These are phyloP conservation scores for Datnioides undecimradiatus DNA, from an alignment of 2,113 vertebrate species.

Conservation along the genomic window DNA sequence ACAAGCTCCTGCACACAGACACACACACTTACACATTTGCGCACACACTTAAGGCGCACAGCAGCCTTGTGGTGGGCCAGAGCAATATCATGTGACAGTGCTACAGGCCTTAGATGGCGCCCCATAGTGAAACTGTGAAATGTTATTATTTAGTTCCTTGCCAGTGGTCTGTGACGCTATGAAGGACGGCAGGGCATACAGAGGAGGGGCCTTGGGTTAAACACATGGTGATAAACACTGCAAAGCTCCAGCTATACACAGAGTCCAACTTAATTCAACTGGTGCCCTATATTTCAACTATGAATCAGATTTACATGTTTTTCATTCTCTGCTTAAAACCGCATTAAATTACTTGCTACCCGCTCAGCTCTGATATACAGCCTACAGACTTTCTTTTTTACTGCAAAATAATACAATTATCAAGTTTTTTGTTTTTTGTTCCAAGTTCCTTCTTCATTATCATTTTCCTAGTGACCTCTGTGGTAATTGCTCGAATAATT, in stretches of 20 bases:
- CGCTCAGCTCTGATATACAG: conserved; percentile 28
- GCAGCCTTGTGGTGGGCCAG: conserved; percentile 57
- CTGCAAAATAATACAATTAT: conserved; percentile 40
- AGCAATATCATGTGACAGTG: conserved; percentile 79
- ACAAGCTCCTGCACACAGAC: conserved; percentile 20
- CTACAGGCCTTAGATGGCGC: conserved; percentile 71
- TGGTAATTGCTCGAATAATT: conserved; percentile 68
- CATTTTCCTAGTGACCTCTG: conserved; percentile 60
- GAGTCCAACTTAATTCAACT: conserved; percentile 41
- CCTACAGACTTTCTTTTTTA: conserved; percentile 18
- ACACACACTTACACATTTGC: conserved; percentile 14
- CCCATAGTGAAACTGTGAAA: conserved; percentile 82
- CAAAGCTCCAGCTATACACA: conserved; percentile 27
- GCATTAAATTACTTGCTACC: conserved; percentile 25
- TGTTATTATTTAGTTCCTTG: conserved; percentile 83
- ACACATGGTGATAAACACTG: conserved; percentile 60
- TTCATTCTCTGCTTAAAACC: conserved; percentile 22
- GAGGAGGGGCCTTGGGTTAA: conserved; percentile 64
- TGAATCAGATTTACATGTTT: conserved; percentile 39
- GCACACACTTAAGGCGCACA: conserved; percentile 24
- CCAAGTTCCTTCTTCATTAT: conserved; percentile 26
- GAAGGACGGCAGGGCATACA: conserved; percentile 74
- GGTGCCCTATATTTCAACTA: conserved; percentile 27
- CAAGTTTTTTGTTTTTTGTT: conserved; percentile 35
- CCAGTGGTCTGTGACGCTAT: conserved; percentile 75